phyloP scores from a whole-genome alignment of 2,797 vertebrate genomes.

The Triplophysa bombifrons region DNA sequence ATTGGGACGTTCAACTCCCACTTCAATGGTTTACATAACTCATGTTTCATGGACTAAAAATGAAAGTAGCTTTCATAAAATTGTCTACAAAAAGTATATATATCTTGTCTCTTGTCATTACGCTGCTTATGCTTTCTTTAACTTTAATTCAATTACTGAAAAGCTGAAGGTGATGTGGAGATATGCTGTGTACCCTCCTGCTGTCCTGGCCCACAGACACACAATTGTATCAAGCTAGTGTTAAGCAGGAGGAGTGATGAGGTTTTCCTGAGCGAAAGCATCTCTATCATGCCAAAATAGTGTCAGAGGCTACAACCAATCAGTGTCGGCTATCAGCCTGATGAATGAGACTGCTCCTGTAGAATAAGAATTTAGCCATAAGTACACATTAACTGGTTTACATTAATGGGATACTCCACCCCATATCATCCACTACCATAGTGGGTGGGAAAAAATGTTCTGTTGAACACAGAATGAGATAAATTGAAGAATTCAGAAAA shows the following conservation, averaged over 20 bases:
- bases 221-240: conserved; percentile 31
- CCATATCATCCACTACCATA: too few relatives aligned
- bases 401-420: background rate
- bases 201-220: conserved; percentile 26
- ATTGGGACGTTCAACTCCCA: conserved; percentile 65
- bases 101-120: background rate
- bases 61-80: conserved; percentile 44
- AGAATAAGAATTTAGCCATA: background rate
- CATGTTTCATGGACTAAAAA: conserved; percentile 55
- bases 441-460: too few relatives aligned
- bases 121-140: conserved; percentile 6
- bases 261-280: conserved; percentile 35
- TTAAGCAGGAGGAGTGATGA: background rate
- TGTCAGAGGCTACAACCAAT: conserved; percentile 51
- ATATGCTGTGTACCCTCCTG: conserved; percentile 4
- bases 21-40: conserved; percentile 60
- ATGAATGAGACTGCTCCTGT: conserved; percentile 21
- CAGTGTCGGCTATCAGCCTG: conserved; percentile 53
- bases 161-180: conserved; percentile 11
- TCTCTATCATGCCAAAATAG: conserved; percentile 24
- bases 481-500: too few relatives aligned
- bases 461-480: too few relatives aligned
- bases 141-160: conserved; percentile 12
- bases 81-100: conserved; percentile 31
- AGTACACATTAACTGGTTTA: background rate